Percentiles rank a stretch among this genome's conserved stretches.
phyloP scores from a whole-genome alignment of 30 jellyfish, hydroid and myxozoan species.

The Aurelia coerulea region DNA sequence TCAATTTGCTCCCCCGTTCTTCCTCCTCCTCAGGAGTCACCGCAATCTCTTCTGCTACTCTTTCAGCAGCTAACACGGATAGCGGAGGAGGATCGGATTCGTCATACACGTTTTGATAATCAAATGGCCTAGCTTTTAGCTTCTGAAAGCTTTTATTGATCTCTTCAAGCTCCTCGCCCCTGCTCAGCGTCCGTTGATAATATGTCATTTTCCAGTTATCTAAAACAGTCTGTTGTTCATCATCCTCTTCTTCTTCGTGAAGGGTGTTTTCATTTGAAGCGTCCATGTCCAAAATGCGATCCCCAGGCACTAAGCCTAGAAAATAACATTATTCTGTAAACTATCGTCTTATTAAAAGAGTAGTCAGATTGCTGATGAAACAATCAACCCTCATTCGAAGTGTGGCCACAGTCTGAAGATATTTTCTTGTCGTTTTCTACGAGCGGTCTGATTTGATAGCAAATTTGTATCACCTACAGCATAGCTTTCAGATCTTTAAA shows the following conservation, averaged over 20 bases:
- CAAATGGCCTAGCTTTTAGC: constrained; percentile 58
- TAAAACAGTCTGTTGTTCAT: constrained; percentile 5
- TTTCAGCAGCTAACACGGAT: constrained; percentile 52
- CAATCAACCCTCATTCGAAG: no score
- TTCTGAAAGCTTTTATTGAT: constrained; percentile 63
- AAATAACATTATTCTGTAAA: background rate
- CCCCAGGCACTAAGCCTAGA: background rate
- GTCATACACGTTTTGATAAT: constrained; percentile 6
- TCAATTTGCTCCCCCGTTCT: background rate
- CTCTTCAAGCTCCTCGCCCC: constrained; percentile 67
- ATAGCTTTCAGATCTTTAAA: no score
- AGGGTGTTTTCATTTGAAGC: background rate
- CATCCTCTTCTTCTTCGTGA: constrained; percentile 14
- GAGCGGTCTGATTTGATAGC: no score
- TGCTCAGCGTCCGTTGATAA: constrained; percentile 74
- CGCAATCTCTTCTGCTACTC: constrained; percentile 64
- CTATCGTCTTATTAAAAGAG: background rate
- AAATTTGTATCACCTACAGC: no score
- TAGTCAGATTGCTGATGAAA: background rate
- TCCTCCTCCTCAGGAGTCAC: background rate
- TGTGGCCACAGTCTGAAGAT: no score
- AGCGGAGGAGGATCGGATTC: constrained; percentile 48
- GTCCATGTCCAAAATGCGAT: background rate
- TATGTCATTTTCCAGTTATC: constrained; percentile 84
- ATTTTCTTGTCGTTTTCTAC: no score